Evolutionary conservation across 2,888 invertebrate species (phyloP).

Genomic region (Sesia apiformis): DNA sequence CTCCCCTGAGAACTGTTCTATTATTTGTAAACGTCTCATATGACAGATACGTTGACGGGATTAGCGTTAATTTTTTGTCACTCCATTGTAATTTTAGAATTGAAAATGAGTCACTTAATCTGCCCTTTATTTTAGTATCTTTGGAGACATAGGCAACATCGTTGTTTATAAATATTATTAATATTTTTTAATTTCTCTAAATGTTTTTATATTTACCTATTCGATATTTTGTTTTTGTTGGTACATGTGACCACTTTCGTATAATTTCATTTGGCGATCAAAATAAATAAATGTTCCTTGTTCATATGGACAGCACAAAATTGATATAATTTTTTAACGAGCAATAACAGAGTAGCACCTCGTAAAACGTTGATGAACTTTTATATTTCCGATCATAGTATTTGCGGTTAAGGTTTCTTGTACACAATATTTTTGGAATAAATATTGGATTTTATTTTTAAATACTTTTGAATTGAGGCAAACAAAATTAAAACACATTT

Average conservation of each 20-base stretch:
- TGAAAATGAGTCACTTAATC: slow-evolving; percentile 1
- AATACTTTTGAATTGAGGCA: no score
- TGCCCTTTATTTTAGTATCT: background rate
- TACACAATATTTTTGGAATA: no score
- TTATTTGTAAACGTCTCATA: background rate
- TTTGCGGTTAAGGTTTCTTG: background rate
- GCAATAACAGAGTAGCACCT: slow-evolving; percentile 1
- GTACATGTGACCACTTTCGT: no score
- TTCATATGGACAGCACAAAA: no score
- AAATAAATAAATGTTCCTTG: no score
- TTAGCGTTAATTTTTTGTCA: slow-evolving; percentile 4
- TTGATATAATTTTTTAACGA: background rate
- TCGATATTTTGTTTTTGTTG: no score
- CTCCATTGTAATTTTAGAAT: slow-evolving; percentile 3
- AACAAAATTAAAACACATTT: no score
- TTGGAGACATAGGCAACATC: background rate
- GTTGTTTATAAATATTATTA: no score
- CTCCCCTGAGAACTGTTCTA: background rate
- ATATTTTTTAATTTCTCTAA: no score
- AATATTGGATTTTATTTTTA: no score
- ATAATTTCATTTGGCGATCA: no score
- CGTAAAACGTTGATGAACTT: background rate
- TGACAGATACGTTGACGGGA: slow-evolving; percentile 4
- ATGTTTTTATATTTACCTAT: no score
- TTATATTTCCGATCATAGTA: background rate